Base-by-base conservation (phyloP, 2,113 vertebrate genomes). In the Microcebus lehilahytsara region DNA sequence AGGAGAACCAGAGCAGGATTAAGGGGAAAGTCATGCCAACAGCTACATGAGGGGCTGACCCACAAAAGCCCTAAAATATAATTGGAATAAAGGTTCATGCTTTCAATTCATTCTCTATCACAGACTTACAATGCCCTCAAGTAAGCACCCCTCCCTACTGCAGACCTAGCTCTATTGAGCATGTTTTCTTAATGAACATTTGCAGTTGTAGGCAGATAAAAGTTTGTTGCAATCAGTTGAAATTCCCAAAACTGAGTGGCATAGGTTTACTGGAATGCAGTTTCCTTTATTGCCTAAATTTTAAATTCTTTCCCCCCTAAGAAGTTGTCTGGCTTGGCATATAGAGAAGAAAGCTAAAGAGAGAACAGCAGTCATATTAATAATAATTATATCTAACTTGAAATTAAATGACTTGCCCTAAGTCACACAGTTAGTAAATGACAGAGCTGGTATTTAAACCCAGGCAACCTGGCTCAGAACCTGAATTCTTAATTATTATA, bases 261-360 rank as follows among this genome's bases (percentile, higher is more conserved):
- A 10, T 16, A 27, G 25, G 3, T 62, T 81, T 83, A 58, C 51
- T 58, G 27, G 64, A 60, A 11, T 74, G 2, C 40, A 83, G 27
- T 87, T 72, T 25, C 30, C 78, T 58, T 58, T 67, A 85, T 27
- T 81, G 37, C 10, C 27, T 89, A 51, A 58, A 85, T 64, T 67
- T 92, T 69, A 84, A 91, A 89, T 85, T 83, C 13, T 92, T 92
- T 83, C 22, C 85, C 46, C 81, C 23, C 79, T 72, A 86, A 71
- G n/a, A 86, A 66, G 51, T 51, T 89, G 17, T 58, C 46, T 92
- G 22, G 6, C 51, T 86, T 90, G 14, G 5, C 34, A 51, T 42
- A 56, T 62, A 51, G 22, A 56, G 79, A 91, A 77, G 25, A 69
- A 94, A 75, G 16, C 42, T 75, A 49, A 72, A 75, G 66, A 93